These are phyloP conservation scores for Xenops minutus DNA, from an alignment of 2,797 vertebrate species.

Conservation along the genomic window DNA sequence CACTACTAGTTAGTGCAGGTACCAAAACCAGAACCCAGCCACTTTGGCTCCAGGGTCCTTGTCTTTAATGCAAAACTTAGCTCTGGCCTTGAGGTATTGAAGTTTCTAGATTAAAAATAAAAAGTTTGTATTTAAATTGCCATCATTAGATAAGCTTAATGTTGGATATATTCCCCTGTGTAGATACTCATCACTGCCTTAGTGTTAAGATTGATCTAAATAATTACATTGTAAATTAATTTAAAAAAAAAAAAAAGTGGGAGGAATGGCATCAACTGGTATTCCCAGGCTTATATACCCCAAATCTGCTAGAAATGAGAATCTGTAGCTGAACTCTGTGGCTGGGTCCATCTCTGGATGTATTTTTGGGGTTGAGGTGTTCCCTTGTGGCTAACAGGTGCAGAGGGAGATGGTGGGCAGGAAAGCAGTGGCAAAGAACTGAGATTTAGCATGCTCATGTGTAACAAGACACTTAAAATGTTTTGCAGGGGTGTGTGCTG, in stretches of 20 bases:
- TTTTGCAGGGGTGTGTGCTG: background rate
- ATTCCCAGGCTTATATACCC: background rate
- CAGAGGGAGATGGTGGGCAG: background rate
- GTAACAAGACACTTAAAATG: background rate
- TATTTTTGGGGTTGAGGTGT: background rate
- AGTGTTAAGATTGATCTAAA: background rate
- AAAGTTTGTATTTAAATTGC: background rate
- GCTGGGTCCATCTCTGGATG: background rate
- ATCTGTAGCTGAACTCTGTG: background rate
- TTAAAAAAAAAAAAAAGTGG: background rate
- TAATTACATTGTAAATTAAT: background rate
- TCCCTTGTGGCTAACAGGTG: fast-evolving
- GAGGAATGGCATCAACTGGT: background rate
- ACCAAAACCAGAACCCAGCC: background rate
- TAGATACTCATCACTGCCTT: background rate
- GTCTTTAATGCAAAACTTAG: background rate
- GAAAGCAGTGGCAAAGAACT: background rate
- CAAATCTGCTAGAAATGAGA: background rate
- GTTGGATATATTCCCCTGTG: background rate
- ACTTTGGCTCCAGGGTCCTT: background rate
- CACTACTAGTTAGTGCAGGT: background rate
- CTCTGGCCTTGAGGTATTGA: background rate
- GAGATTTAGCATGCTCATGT: background rate
- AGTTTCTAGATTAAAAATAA: background rate
- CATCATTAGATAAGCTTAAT: background rate